phyloP scores from a whole-genome alignment of 2,888 invertebrate species.

The Eupithecia inturbata region DNA sequence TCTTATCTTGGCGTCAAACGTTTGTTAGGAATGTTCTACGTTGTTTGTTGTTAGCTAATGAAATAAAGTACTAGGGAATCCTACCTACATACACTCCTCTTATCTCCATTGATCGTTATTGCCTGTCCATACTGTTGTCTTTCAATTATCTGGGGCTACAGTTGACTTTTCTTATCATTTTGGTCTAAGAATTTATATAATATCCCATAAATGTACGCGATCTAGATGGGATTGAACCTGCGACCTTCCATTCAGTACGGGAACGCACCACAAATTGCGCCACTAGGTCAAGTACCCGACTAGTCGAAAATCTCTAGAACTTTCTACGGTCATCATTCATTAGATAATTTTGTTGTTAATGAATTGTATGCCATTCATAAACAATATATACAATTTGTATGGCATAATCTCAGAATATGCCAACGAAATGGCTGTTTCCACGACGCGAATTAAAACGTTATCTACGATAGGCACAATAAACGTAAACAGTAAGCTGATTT shows the following conservation, averaged over 20 bases:
- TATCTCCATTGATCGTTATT: slow-evolving; percentile 35
- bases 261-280: background rate
- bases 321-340: background rate
- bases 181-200: background rate
- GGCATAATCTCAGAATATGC: background rate
- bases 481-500: slow-evolving; percentile 6
- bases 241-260: background rate
- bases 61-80: slow-evolving; percentile 52
- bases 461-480: background rate
- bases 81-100: slow-evolving; percentile 36
- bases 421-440: slow-evolving; percentile 3
- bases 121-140: slow-evolving; percentile 27
- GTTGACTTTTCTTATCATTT: background rate
- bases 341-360: background rate
- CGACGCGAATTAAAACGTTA: background rate
- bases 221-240: background rate
- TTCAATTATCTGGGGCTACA: slow-evolving; percentile 17
- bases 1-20: slow-evolving; percentile 77
- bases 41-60: slow-evolving; percentile 56
- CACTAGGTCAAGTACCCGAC: too few relatives aligned
- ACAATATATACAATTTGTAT: background rate
- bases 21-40: slow-evolving; percentile 70
- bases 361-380: background rate
- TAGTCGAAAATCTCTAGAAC: background rate
- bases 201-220: background rate